phyloP scores from a whole-genome alignment of 2,888 invertebrate species.

The Falcaria lacertinaria region DNA sequence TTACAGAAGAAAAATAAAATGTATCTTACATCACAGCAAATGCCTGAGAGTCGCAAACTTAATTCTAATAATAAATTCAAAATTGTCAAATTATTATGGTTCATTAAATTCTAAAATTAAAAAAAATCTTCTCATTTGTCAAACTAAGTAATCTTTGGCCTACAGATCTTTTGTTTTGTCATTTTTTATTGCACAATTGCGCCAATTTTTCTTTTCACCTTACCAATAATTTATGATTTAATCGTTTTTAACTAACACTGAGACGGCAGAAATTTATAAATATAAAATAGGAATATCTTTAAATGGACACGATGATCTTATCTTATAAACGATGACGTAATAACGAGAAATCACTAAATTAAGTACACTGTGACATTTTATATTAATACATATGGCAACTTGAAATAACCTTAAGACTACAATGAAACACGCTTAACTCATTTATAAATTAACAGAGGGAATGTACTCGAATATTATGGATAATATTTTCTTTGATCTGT shows the following conservation, averaged over 20 bases:
- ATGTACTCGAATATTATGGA: slow-evolving; percentile 51
- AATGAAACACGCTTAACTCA: slow-evolving; percentile 35
- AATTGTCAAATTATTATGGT: slow-evolving; percentile 51
- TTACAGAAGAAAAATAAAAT: slow-evolving; percentile 30
- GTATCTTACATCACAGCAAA: slow-evolving; percentile 76
- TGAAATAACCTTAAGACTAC: slow-evolving; percentile 42
- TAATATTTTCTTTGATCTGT: slow-evolving; percentile 38
- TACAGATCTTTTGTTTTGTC: slow-evolving; percentile 67
- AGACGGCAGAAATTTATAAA: slow-evolving; percentile 30
- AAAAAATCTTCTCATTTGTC: slow-evolving; percentile 35
- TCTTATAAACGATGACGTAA: slow-evolving; percentile 6
- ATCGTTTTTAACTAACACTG: slow-evolving; percentile 48
- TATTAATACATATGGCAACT: slow-evolving; percentile 69
- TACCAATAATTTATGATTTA: slow-evolving; percentile 18
- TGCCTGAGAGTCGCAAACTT: slow-evolving; percentile 73
- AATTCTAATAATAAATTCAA: slow-evolving; percentile 41
- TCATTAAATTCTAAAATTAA: slow-evolving; percentile 29
- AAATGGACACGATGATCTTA: slow-evolving; percentile 10
- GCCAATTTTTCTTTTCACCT: slow-evolving; percentile 31
- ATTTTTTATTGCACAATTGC: slow-evolving; percentile 56
- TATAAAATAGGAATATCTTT: slow-evolving; percentile 9
- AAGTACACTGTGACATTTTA: slow-evolving; percentile 60
- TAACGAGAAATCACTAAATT: slow-evolving; percentile 38
- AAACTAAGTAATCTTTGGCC: slow-evolving; percentile 72
- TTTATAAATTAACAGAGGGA: slow-evolving; percentile 49